Percentiles rank a stretch among this genome's conserved stretches.
Evolutionary conservation across 2,113 vertebrate species (phyloP).

Genomic region (Myiopsitta monachus): DNA sequence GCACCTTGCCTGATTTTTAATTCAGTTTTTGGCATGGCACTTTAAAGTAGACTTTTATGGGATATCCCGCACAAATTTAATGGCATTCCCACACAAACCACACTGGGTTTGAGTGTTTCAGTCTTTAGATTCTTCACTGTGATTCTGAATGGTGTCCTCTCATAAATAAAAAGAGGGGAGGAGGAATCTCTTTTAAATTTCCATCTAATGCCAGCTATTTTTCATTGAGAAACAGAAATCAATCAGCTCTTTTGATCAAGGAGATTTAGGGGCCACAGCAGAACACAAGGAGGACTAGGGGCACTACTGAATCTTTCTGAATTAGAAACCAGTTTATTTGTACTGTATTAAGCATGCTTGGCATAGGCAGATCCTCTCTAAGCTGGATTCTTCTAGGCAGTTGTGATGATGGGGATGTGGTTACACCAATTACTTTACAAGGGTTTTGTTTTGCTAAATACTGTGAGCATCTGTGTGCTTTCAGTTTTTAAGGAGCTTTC

Average conservation of each 20-base stretch:
- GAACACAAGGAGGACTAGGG: neutral
- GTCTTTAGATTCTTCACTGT: neutral
- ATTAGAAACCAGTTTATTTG: neutral
- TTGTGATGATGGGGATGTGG: neutral
- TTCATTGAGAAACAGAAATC: neutral
- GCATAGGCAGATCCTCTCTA: neutral
- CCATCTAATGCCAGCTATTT: neutral
- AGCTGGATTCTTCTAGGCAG: neutral
- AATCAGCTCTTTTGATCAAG: neutral
- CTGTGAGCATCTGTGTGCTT: slow-evolving; percentile 27
- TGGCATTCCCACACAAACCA: neutral
- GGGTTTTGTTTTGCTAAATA: neutral
- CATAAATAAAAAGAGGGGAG: neutral
- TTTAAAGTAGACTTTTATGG: neutral
- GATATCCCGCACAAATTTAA: neutral
- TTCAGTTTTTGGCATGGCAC: neutral
- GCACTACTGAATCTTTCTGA: neutral
- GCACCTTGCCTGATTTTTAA: neutral
- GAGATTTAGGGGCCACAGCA: neutral
- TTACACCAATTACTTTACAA: neutral
- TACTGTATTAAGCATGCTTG: neutral
- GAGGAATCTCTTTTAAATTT: neutral
- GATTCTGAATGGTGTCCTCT: neutral
- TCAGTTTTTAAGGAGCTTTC: slow-evolving; percentile 19
- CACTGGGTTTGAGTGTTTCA: neutral